A percentile compares a stretch with the other conserved stretches of the same genome.
Evolutionary conservation across 2,888 invertebrate genomes (phyloP).

Genomic region (Resseliella maxima): DNA sequence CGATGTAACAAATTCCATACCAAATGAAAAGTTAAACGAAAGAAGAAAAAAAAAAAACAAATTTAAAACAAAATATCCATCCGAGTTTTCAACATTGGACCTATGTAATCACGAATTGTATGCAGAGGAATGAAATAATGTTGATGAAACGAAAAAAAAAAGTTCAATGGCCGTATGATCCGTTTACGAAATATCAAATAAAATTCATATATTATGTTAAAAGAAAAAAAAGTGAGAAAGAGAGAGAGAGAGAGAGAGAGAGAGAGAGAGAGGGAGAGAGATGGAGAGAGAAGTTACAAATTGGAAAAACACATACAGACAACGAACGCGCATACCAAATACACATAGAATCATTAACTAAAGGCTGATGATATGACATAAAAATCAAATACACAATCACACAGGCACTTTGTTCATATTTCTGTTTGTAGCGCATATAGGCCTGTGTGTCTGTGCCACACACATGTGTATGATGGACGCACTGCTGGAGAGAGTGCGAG

Average conservation of each 20-base stretch:
- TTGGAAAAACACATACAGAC: conserved; percentile 45
- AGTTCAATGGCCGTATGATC: conserved; percentile 55
- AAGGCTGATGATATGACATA: conserved; percentile 31
- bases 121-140: conserved; percentile 39
- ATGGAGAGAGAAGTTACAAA: background rate
- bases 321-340: conserved; percentile 39
- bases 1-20: background rate
- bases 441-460: conserved; percentile 1
- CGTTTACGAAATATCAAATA: conserved; percentile 55
- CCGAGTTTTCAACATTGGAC: conserved; percentile 35
- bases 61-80: background rate
- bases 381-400: conserved; percentile 11
- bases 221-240: background rate
- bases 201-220: conserved; percentile 39
- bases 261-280: background rate
- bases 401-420: background rate
- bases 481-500: background rate
- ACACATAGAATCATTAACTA: conserved; percentile 36
- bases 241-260: background rate
- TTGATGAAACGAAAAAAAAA: conserved; percentile 26
- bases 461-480: background rate
- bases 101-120: conserved; percentile 46
- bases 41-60: background rate
- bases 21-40: too few relatives aligned
- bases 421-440: background rate